Percentiles rank a stretch among this genome's conserved stretches.
Conservation (phyloP, 2,113 vertebrate species). For the Syrrhaptes paradoxus region DNA sequence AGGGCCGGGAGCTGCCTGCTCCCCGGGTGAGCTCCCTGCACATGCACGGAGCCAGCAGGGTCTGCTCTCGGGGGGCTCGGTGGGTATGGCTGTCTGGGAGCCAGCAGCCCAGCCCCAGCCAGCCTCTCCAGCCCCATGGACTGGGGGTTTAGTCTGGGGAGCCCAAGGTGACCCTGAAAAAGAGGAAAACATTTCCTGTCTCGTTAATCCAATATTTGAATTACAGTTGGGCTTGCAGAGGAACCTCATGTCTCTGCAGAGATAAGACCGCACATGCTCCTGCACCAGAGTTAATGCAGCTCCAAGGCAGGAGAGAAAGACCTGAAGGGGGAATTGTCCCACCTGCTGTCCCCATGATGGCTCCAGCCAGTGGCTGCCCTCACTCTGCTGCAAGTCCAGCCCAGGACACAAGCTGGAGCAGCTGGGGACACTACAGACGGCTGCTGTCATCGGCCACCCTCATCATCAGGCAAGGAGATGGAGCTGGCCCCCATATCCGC, state of each 20-base stretch:
- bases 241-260: background rate
- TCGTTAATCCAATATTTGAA: constrained; percentile 1
- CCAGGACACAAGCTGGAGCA: background rate
- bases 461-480: fast-evolving
- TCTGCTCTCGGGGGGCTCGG: background rate
- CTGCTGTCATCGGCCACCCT: fast-evolving
- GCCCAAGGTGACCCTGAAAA: background rate
- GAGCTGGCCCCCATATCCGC: background rate
- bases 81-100: background rate
- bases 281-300: background rate
- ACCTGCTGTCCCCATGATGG: background rate
- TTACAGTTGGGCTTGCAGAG: background rate
- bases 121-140: background rate
- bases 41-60: background rate
- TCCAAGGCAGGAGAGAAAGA: background rate
- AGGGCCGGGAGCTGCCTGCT: background rate
- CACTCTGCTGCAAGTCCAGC: background rate
- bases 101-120: background rate
- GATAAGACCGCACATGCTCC: background rate
- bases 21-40: background rate
- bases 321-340: background rate
- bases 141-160: background rate
- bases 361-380: background rate
- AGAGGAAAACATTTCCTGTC: background rate
- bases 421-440: background rate